Evolutionary conservation across 2,888 invertebrate genomes (phyloP).

Genomic region (Troides aeacus): DNA sequence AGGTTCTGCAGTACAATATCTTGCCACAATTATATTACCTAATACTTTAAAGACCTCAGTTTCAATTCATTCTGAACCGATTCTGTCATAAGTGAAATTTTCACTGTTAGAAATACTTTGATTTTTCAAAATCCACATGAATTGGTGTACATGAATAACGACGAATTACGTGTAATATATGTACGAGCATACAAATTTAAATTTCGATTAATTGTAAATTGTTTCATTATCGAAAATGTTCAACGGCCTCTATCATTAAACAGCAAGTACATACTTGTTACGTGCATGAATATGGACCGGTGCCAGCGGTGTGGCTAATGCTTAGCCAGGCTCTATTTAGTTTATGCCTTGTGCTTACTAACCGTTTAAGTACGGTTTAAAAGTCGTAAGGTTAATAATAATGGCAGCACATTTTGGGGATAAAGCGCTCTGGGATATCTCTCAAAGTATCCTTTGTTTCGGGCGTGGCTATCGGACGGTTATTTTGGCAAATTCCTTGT

Average conservation of each 20-base stretch:
- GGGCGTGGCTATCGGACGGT: conserved; percentile 7
- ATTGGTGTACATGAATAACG: too few species aligned
- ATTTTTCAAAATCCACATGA: too few species aligned
- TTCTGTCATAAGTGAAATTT: too few species aligned
- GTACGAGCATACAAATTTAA: neutral
- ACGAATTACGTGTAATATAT: too few species aligned
- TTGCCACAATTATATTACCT: too few species aligned
- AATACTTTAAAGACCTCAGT: too few species aligned
- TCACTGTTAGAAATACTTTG: too few species aligned
- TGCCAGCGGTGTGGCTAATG: conserved; percentile 39
- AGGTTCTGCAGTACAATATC: too few species aligned
- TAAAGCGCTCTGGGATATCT: conserved; percentile 31
- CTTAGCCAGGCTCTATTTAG: conserved; percentile 37
- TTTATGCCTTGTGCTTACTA: conserved; percentile 32
- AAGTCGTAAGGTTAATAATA: conserved; percentile 35
- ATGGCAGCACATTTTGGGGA: conserved; percentile 31
- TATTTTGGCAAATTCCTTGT: conserved; percentile 21
- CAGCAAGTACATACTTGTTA: conserved; percentile 25
- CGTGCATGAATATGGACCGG: conserved; percentile 37
- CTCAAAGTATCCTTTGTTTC: conserved; percentile 27
- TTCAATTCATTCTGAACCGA: too few species aligned
- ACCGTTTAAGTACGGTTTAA: conserved; percentile 36
- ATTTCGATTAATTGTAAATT: conserved; percentile 10
- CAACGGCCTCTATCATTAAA: conserved; percentile 22
- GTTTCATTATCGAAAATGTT: conserved; percentile 9